phyloP scores from a whole-genome alignment of 2,797 vertebrate genomes.

The Coregonus sp. region DNA sequence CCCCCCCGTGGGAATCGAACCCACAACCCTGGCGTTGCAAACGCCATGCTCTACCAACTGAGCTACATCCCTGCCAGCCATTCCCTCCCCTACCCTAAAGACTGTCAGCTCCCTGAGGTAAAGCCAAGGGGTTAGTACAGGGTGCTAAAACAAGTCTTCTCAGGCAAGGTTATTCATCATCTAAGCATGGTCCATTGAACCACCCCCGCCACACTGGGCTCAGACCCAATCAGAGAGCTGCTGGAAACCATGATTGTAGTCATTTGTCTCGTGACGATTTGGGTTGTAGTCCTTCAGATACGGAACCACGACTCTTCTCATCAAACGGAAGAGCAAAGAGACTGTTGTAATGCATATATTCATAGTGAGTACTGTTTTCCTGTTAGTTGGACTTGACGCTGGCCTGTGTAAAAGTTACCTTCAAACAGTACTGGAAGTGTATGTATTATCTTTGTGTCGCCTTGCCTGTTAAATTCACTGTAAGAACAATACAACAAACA shows the following conservation, averaged over 20 bases:
- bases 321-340: too few relatives aligned
- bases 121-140: background rate
- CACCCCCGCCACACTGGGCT: background rate
- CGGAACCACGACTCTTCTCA: constrained; percentile 36
- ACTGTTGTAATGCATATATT: constrained; percentile 55
- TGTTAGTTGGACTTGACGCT: constrained; percentile 22
- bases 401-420: constrained; percentile 13
- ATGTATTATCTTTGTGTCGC: constrained; percentile 13
- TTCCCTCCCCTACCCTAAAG: background rate
- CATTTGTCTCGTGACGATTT: background rate
- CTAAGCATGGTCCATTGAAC: background rate
- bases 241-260: background rate
- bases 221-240: background rate
- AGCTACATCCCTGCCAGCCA: too few relatives aligned
- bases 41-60: too few relatives aligned
- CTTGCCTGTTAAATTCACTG: constrained; percentile 30
- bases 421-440: constrained; percentile 35
- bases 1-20: too few relatives aligned
- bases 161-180: background rate
- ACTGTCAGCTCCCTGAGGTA: background rate
- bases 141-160: background rate
- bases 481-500: constrained; percentile 30
- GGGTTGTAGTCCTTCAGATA: background rate
- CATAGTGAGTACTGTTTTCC: constrained; percentile 19
- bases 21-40: too few relatives aligned